Percentiles rank a stretch among this genome's conserved stretches.
Conservation (phyloP, 2,888 invertebrate species). For the Sthenelais limicola region DNA sequence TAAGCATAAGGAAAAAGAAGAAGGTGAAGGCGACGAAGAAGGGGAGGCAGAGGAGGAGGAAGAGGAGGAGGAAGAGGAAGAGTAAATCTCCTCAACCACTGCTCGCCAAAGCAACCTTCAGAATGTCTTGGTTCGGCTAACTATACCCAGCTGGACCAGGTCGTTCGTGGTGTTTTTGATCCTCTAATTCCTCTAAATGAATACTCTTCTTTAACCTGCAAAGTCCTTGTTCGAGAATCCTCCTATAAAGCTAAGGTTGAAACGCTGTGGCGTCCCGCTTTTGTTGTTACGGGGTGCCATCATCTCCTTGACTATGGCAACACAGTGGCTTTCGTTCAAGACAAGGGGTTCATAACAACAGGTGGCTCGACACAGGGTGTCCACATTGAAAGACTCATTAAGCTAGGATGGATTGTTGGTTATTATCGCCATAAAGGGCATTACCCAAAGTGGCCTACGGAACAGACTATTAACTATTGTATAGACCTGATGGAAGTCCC, state of each 20-base stretch:
- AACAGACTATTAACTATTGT: too few relatives aligned
- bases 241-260: background rate
- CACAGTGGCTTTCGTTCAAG: constrained; percentile 27
- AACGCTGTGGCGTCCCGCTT: constrained; percentile 18
- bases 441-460: too few relatives aligned
- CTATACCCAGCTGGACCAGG: too few relatives aligned
- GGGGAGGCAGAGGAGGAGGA: constrained; percentile 46
- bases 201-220: too few relatives aligned
- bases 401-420: too few relatives aligned
- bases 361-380: background rate
- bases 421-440: too few relatives aligned
- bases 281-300: constrained; percentile 31
- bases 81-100: constrained; percentile 20
- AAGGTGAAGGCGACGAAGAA: constrained; percentile 48
- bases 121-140: too few relatives aligned
- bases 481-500: too few relatives aligned
- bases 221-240: too few relatives aligned
- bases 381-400: too few relatives aligned
- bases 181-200: too few relatives aligned
- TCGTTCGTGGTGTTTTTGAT: too few relatives aligned
- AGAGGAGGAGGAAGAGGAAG: constrained; percentile 41
- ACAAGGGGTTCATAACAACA: constrained; percentile 16
- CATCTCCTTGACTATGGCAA: constrained; percentile 32
- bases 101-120: background rate
- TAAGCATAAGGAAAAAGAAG: constrained; percentile 49